Base-by-base conservation (phyloP, 2,113 vertebrate genomes). In the Xyrauchen texanus region DNA sequence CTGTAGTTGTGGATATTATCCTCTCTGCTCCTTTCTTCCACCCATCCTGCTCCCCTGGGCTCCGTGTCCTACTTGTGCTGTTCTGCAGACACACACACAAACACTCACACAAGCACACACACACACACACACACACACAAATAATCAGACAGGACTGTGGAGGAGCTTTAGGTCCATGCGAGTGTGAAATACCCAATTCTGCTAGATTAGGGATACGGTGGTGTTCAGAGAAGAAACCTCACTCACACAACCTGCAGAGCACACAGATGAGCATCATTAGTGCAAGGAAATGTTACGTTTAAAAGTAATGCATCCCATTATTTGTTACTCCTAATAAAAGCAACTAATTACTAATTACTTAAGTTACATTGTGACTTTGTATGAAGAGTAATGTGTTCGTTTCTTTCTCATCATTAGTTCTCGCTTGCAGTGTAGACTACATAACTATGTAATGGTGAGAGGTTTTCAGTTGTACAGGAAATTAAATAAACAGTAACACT, bases 151-250 rank as follows among this genome's bases (percentile, higher is more conserved):
- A 7, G 68, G 7, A 67, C 61, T 52, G 52, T 61, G 21, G 45
- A 63, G 61, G 51, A 76, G 84, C 68, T 73, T 44, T 76, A 76
- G 78, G 79, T 83, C 67, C 45, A 80, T 53, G 34, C 77, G 77
- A 80, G 81, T 89, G 88, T 90, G 87, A 90, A 88, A 88, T 82
- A 82, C 66, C 8, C 68, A 83, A 85, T 88, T 86, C 80, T 68
- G 81, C 53, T 80, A 73, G 68, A 83, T 79, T 46, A 86, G 70
- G 82, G 83, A 61, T 64, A 65, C 44, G 6, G 55, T 8, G 55
- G 55, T 7, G 4, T 45, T 53, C 21, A 0, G 60, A 45, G 77
- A 55, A 15, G 21, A 63, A 58, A 71, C 13, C 21, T 16, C 9
- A 52, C 15, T 51, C 57, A 44, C 34, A 15, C 21, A 1, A 34